Evolutionary conservation across 2,797 vertebrate genomes (phyloP).

Genomic region (Hoplostethus atlanticus): DNA sequence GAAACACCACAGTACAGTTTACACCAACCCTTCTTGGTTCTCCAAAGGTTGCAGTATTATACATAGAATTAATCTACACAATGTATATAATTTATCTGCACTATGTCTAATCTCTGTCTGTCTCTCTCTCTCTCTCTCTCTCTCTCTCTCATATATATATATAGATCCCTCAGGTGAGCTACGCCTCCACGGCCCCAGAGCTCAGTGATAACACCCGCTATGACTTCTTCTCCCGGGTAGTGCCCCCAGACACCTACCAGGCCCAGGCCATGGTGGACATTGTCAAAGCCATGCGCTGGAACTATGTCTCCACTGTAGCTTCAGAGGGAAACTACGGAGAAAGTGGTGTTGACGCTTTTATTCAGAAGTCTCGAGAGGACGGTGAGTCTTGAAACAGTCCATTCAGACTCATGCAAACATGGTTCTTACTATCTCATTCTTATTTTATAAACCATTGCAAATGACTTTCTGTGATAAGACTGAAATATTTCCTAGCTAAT

Average conservation of each 20-base stretch:
- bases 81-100: constrained; percentile 3
- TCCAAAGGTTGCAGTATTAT: neutral
- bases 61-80: constrained; percentile 19
- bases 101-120: neutral
- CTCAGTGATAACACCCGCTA: constrained; percentile 97
- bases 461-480: neutral
- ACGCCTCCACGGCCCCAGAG: constrained; percentile 95
- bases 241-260: constrained; percentile 96
- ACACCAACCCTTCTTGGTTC: neutral
- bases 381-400: constrained; percentile 84
- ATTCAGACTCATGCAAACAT: constrained; percentile 12
- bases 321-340: constrained; percentile 97
- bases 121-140: constrained; percentile 5
- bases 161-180: constrained; percentile 97
- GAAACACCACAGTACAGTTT: neutral
- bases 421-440: neutral
- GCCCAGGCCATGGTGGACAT: constrained; percentile 98
- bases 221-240: constrained; percentile 96
- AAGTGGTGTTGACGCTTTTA: constrained; percentile 95
- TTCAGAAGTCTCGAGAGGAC: constrained; percentile 95
- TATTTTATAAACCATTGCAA: neutral
- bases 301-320: constrained; percentile 95
- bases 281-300: constrained; percentile 95
- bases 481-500: too few relatives aligned
- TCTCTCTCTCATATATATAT: neutral